Conservation (phyloP, 2,113 vertebrate genomes). For the Hippocampus barbouri region DNA sequence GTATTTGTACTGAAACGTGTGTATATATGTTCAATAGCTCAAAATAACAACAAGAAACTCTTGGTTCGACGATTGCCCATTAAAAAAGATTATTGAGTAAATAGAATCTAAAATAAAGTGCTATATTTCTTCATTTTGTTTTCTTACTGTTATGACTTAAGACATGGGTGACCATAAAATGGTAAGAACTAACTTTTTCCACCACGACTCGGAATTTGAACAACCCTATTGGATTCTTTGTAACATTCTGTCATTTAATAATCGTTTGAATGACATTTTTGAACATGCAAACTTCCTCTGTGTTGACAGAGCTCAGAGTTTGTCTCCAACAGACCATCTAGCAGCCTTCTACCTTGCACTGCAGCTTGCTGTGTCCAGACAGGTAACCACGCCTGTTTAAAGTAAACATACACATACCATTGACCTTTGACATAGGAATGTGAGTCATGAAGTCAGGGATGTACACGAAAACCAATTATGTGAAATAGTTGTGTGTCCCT, state of each 20-base stretch:
- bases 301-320: conserved; percentile 84
- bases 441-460: not conserved
- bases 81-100: too few species aligned
- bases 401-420: not conserved
- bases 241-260: not conserved
- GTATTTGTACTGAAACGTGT: too few species aligned
- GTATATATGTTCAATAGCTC: too few species aligned
- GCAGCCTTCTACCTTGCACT: conserved; percentile 94
- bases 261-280: conserved; percentile 5
- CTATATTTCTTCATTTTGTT: too few species aligned
- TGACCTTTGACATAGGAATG: not conserved
- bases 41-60: too few species aligned
- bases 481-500: conserved; percentile 8
- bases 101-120: too few species aligned
- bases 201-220: not conserved
- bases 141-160: too few species aligned
- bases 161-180: not conserved
- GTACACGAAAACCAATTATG: not conserved
- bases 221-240: not conserved
- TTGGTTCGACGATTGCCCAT: too few species aligned
- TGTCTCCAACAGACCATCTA: conserved; percentile 92
- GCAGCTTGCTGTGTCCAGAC: conserved; percentile 95
- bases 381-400: conserved; percentile 71
- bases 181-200: not conserved
- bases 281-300: conserved; percentile 16